Conservation (phyloP, 35 echinoderm and acorn worm species). For the Strongylocentrotus purpuratus region DNA sequence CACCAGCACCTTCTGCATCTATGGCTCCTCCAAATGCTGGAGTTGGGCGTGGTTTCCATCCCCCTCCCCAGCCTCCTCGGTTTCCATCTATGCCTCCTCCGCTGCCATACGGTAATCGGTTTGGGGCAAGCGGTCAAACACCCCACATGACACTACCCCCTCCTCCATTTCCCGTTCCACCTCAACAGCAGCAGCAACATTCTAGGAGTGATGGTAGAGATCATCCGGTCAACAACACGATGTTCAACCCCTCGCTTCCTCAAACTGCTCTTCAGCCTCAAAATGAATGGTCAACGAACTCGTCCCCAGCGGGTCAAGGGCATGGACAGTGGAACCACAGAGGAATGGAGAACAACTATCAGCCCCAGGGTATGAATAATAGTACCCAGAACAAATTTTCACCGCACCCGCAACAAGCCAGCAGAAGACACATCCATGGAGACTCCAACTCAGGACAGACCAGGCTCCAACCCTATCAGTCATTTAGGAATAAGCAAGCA, state of each 20-base stretch:
- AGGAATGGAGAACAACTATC: neutral
- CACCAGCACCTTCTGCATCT: neutral
- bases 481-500: neutral
- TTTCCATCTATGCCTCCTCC: neutral
- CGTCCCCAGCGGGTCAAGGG: neutral
- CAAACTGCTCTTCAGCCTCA: constrained; percentile 18
- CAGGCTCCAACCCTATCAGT: neutral
- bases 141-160: neutral
- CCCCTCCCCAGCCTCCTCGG: neutral
- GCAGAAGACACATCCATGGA: neutral
- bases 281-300: neutral
- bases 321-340: neutral
- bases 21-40: neutral
- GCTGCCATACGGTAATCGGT: neutral
- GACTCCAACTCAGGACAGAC: neutral
- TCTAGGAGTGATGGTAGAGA: neutral
- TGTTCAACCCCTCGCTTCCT: neutral
- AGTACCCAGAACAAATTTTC: neutral
- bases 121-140: neutral
- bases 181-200: neutral
- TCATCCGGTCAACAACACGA: neutral
- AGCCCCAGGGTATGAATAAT: neutral
- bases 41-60: neutral
- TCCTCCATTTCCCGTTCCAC: neutral
- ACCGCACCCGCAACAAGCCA: neutral